Percentiles rank a stretch among this genome's conserved stretches.
Conservation (phyloP, 1,140 invertebrate genomes). For the Drosophila navojoa region DNA sequence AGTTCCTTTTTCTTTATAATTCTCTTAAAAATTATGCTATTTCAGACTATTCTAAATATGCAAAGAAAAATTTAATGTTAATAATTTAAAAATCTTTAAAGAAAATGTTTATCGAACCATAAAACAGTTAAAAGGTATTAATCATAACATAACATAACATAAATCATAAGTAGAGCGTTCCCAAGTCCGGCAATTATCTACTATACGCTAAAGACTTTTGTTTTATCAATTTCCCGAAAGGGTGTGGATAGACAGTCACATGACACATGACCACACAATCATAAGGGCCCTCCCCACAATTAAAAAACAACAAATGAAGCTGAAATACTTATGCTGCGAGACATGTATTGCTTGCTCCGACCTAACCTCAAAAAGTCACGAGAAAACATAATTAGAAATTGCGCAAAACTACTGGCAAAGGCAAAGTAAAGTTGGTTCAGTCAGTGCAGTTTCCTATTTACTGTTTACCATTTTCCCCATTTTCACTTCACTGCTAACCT, state of each 20-base stretch:
- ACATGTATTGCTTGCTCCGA: conserved; percentile 5
- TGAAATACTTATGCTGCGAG: conserved; percentile 22
- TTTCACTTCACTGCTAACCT: neutral
- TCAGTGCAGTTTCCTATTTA: conserved; percentile 5
- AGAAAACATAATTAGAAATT: conserved; percentile 66
- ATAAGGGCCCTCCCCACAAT: neutral
- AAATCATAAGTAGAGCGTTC: no score
- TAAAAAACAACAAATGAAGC: conserved; percentile 42
- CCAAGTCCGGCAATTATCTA: no score
- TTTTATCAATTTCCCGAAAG: neutral
- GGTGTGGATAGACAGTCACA: neutral
- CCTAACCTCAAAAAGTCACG: conserved; percentile 59
- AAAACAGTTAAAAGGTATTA: no score
- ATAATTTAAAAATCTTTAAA: no score
- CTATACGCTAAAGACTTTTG: neutral
- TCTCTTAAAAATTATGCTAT: no score
- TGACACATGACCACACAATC: neutral
- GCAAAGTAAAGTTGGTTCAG: conserved; percentile 39
- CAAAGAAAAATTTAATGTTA: no score
- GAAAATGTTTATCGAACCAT: no score
- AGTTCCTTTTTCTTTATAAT: no score
- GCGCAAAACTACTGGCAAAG: conserved; percentile 57
- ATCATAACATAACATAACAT: no score
- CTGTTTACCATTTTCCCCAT: neutral
- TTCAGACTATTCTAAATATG: no score